These are phyloP conservation scores for Nemurella pictetii DNA, from an alignment of 2,888 invertebrate species.

Conservation along the genomic window DNA sequence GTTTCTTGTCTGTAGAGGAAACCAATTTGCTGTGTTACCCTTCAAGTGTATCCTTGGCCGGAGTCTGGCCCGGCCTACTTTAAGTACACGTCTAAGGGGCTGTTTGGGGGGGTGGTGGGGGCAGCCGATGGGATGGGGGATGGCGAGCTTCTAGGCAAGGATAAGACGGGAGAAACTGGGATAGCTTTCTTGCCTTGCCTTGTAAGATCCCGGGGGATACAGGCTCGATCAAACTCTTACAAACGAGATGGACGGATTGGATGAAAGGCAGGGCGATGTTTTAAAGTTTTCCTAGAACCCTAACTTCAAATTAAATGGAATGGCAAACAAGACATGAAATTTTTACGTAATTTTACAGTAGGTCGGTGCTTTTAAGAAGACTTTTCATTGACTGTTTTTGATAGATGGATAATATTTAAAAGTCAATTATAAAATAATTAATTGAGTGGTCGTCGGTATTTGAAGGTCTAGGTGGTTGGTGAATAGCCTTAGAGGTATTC, in stretches of 20 bases:
- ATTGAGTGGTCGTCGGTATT: too few relatives aligned
- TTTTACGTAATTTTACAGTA: background rate
- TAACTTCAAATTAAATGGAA: background rate
- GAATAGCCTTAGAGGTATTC: too few relatives aligned
- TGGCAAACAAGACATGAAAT: background rate
- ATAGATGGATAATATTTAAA: too few relatives aligned
- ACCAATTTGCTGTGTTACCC: slow-evolving; percentile 7
- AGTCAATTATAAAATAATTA: too few relatives aligned
- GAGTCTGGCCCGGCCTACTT: background rate
- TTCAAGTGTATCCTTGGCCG: background rate
- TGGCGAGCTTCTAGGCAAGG: background rate
- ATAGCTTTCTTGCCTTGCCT: background rate
- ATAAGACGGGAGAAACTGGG: background rate
- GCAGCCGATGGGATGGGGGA: too few relatives aligned
- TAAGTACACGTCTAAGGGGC: background rate
- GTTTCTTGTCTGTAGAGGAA: slow-evolving; percentile 19
- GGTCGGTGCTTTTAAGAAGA: background rate
- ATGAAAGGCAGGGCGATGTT: background rate
- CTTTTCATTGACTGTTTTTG: too few relatives aligned
- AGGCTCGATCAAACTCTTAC: background rate
- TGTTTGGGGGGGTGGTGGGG: background rate
- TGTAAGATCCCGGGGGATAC: background rate
- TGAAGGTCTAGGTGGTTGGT: too few relatives aligned
- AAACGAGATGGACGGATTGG: background rate
- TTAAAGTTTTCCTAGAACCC: background rate